Base-by-base conservation (phyloP, 2,113 vertebrate genomes). In the Phalacrocorax carbo region DNA sequence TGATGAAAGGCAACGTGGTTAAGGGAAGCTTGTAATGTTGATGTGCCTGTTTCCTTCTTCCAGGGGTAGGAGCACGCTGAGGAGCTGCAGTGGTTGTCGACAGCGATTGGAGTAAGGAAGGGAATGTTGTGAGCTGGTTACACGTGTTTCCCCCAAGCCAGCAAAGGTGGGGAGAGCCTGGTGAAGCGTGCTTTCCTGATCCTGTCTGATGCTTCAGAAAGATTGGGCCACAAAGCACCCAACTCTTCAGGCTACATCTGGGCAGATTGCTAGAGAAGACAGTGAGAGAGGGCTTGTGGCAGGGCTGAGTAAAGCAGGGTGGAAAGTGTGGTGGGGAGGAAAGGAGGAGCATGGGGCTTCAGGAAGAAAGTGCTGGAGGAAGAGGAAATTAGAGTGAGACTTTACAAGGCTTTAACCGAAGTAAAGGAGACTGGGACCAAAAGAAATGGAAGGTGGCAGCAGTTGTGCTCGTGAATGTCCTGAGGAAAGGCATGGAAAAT, bases 401-500 rank as follows among this genome's bases (percentile, higher is more conserved):
- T 49, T 64, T 6, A 10, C 42, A 8, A 55, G 51, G 29, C 38
- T 30, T 66, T 21, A 23, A 18, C 54, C 2, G 2, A 13, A 11
- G 72, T 21, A 61, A 58, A 46, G 46, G 32, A 46, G 46, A 3
- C 1, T 4, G 1, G 2, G 61, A 9, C 57, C 27, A 46, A 38
- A 34, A 69, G 61, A 55, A 32, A 9, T 40, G 46, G 75, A 76
- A 82, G 21, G 81, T 70, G 58, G 15, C 36, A 30, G 36, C 26
- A 7, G 16, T 22, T 0, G 0, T 9, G 0, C 46, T 84, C 34
- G 66, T 11, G 11, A 7, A 1, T 5, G 1, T 82, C 77, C 44
- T 0, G 12, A 20, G 82, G 12, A 36, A 64, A 62, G 26, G 61
- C 60, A 49, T 23, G 48, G 11, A 25, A 51, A 55, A 44, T 30